Conservation (phyloP, 1,140 invertebrate genomes). For the Dolichoris vasculosae region DNA sequence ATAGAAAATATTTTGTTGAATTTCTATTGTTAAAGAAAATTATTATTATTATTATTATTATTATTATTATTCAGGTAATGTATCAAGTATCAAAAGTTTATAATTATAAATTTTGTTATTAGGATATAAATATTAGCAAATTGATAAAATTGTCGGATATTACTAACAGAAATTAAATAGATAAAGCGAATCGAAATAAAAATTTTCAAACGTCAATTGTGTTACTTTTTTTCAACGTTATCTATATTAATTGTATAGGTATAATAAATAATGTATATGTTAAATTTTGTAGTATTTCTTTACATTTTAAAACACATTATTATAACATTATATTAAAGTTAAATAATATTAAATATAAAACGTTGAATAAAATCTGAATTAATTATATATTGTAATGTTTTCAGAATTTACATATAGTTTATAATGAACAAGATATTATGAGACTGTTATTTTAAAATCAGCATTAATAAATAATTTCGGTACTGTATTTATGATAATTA, state of each 20-base stretch:
- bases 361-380: no score
- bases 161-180: constrained; percentile 33
- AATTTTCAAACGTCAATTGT: background rate
- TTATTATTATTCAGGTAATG: background rate
- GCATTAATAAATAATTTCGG: no score
- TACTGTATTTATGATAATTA: no score
- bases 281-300: background rate
- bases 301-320: no score
- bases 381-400: no score
- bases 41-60: no score
- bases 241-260: background rate
- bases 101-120: constrained; percentile 27
- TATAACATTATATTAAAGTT: no score
- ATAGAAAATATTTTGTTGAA: constrained; percentile 25
- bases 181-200: constrained; percentile 31
- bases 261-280: background rate
- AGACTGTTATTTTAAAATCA: no score
- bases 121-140: constrained; percentile 16
- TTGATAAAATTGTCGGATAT: constrained; percentile 7
- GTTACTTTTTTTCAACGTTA: background rate
- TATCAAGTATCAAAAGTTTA: background rate
- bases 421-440: no score
- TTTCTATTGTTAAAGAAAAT: constrained; percentile 21
- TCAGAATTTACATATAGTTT: no score
- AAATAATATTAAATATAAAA: no score